Evolutionary conservation across 1,140 invertebrate species (phyloP), one percentile per base, ranked within the genome.

Genomic region (Drosophila takahashii): DNA sequence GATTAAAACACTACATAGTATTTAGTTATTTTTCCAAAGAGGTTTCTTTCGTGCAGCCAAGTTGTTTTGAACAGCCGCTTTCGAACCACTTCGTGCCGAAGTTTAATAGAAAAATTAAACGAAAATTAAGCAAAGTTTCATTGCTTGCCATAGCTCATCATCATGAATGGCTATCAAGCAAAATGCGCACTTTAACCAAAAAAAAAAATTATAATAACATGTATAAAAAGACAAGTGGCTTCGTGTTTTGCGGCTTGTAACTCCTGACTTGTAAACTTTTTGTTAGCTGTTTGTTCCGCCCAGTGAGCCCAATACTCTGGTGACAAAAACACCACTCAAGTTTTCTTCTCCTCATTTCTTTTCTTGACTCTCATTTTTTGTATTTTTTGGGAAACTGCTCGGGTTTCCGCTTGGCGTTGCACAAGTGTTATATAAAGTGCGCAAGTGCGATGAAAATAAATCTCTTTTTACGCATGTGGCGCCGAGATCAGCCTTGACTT

Each of bases 341-440:
- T 61, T 61, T 73, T 37, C 57, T 41, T 53, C 4, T 41, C 22
- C 32, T 51, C 22, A 1, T 18, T 66, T 41, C 13, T 10, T 26
- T 48, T 39, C 52, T n/a, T 22, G 48, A 34, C 44, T 60, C 50
- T 37, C 36, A 41, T 60, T 54, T 37, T 39, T 45, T 61, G 34
- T 2, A 10, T 27, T 39, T 58, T 45, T 61, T 61, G 42, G 62
- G 59, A 80, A 81, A 77, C 56, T 60, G 45, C 51, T 45, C 29
- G 47, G 47, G 58, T 86, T 84, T 86, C 81, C 81, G 79, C 65
- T 72, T 60, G 22, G 50, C 27, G 56, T 77, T 80, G 67, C 72
- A 69, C 58, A 74, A 59, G 45, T 71, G 59, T 85, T 87, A 79
- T 66, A 62, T 81, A 81, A 85, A 74, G 45, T 62, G 48, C 60